These are phyloP conservation scores for Euproctis similis DNA, from an alignment of 2,888 invertebrate genomes.

Conservation along the genomic window DNA sequence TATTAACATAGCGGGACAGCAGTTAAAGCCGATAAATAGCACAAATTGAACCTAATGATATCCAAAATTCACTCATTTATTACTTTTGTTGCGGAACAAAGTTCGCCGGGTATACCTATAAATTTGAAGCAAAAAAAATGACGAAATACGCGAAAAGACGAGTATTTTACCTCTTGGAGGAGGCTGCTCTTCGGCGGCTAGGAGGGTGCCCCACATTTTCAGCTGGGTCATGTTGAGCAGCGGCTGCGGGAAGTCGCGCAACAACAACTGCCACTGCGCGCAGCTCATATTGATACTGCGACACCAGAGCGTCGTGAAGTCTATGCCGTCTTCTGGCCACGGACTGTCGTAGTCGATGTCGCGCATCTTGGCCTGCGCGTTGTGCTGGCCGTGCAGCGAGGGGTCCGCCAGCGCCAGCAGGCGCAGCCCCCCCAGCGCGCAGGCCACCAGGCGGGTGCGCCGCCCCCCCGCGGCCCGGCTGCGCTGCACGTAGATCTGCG, in stretches of 20 bases:
- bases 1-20: too few species aligned
- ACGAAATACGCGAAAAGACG: too few species aligned
- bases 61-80: too few species aligned
- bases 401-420: constrained; percentile 89
- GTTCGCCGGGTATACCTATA: too few species aligned
- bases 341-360: constrained; percentile 92
- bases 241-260: constrained; percentile 97
- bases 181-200: constrained; percentile 8
- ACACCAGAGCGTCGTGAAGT: constrained; percentile 95
- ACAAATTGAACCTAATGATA: too few species aligned
- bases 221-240: constrained; percentile 86
- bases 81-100: too few species aligned
- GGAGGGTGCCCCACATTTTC: constrained; percentile 6
- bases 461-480: constrained; percentile 78
- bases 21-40: too few species aligned
- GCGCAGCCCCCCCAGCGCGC: constrained; percentile 83
- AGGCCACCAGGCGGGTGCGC: constrained; percentile 85
- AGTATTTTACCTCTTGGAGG: constrained; percentile 17
- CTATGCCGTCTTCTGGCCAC: constrained; percentile 92
- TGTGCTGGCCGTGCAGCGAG: constrained; percentile 86
- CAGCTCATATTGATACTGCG: constrained; percentile 88
- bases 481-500: constrained; percentile 94
- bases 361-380: constrained; percentile 82
- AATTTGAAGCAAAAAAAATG: too few species aligned
- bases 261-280: constrained; percentile 88